Evolutionary conservation across 2,888 invertebrate genomes (phyloP), one percentile per base, ranked within the genome.

Genomic region (Allacma fusca): DNA sequence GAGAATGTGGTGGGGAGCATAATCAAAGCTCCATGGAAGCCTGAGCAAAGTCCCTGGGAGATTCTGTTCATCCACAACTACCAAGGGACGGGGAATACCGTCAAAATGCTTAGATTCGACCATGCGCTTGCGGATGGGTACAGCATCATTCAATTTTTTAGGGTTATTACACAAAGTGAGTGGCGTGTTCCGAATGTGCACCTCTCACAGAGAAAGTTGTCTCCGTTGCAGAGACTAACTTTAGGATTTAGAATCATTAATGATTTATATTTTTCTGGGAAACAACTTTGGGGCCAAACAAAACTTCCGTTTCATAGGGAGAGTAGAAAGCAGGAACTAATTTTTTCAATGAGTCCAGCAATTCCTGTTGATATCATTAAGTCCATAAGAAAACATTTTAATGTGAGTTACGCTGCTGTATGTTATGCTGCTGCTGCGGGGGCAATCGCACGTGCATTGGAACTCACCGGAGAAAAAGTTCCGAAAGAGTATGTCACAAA

Each of bases 371-470:
- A 50, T 50, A n/a, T 50, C 2, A 50, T 50, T n/a, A 50, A 50
- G 19, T 13, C 16, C 16, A 50, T 50, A 9, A 50, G 16, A 50
- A 13, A 50, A 50, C 50, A 50, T 50, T 50, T 19, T n/a, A 5
- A 50, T 50, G 50, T 50, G 16, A 50, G 50, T 50, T 50, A 50
- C 16, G 50, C 50, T 16, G 50, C 50, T 50, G 50, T 50, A 19
- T 50, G 50, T 16, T 50, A 50, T 16, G 50, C 50, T 16, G 50
- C 50, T 19, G 50, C 16, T 5, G 16, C 19, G 2, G 50, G 50
- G n/a, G 2, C 50, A 13, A 13, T 50, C 16, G 50, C n/a, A 13
- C 50, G 50, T 19, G 50, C 50, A 2, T 4, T 50, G 50, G 50
- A 50, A 50, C 19, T 2, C 2, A 1, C 5, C 2, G 19, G n/a